A percentile compares a stretch with the other conserved stretches of the same genome.
Conservation (phyloP, 2,113 vertebrate species). For the Phyllostomus discolor region DNA sequence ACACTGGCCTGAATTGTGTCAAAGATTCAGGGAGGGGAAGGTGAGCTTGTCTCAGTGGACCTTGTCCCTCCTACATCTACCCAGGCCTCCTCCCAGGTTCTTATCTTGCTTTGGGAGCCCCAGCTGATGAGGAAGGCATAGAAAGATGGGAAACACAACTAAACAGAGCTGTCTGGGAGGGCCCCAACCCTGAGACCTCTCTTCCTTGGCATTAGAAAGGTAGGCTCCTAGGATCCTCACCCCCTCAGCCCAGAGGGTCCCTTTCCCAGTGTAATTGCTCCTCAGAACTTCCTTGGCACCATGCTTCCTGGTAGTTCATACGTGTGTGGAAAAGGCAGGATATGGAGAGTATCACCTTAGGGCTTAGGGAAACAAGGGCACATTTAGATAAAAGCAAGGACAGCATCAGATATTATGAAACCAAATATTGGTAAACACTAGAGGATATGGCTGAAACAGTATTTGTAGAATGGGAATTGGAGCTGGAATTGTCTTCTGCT, state of each 20-base stretch:
- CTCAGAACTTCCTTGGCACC: background rate
- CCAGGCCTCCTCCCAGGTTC: background rate
- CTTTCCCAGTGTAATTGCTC: background rate
- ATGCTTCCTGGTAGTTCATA: background rate
- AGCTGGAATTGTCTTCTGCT: constrained; percentile 13
- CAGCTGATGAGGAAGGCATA: background rate
- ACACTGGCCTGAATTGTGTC: constrained; percentile 21
- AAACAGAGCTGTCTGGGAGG: background rate
- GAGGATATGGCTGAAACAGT: background rate
- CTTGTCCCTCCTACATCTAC: background rate
- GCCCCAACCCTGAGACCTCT: background rate
- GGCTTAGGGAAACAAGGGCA: background rate
- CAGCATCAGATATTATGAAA: background rate
- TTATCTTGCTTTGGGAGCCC: constrained; percentile 19
- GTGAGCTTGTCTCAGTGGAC: constrained; percentile 1
- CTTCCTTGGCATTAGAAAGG: constrained; percentile 21
- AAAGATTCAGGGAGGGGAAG: constrained; percentile 49
- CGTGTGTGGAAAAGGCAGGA: background rate
- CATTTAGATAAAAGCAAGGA: background rate
- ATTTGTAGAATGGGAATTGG: constrained; percentile 11
- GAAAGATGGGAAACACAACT: background rate
- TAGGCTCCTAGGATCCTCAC: background rate
- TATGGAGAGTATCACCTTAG: background rate
- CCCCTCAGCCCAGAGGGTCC: background rate
- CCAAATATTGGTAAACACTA: background rate